These are phyloP conservation scores for Noctua fimbriata DNA, from an alignment of 2,888 invertebrate species.

Conservation along the genomic window DNA sequence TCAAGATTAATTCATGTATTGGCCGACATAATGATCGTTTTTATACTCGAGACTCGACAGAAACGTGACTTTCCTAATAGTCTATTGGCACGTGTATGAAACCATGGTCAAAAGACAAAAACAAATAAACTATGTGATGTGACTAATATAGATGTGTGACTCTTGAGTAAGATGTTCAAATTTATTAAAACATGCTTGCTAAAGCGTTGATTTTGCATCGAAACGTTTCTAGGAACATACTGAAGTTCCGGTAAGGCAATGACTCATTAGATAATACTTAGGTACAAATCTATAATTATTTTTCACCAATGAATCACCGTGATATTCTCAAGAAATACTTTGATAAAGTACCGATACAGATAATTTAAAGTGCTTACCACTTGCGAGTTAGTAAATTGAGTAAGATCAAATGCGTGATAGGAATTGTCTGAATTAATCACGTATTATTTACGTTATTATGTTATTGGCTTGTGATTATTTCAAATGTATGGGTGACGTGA, in stretches of 20 bases:
- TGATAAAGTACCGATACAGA: constrained; percentile 25
- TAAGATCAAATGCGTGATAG: constrained; percentile 12
- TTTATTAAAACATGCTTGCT: constrained; percentile 8
- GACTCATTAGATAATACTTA: constrained; percentile 38
- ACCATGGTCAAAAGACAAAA: constrained; percentile 21
- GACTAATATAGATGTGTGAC: constrained; percentile 33
- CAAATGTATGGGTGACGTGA: constrained; percentile 4
- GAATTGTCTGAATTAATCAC: not conserved
- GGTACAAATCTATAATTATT: constrained; percentile 31
- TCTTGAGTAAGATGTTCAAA: not conserved
- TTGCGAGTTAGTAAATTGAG: not conserved
- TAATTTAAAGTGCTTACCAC: constrained; percentile 27
- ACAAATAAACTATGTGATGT: constrained; percentile 15
- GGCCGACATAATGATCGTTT: constrained; percentile 18
- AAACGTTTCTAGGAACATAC: constrained; percentile 22
- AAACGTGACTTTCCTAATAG: constrained; percentile 37
- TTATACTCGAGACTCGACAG: constrained; percentile 12
- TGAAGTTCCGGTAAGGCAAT: constrained; percentile 34
- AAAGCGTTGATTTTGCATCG: constrained; percentile 2
- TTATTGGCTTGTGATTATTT: not conserved
- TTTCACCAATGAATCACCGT: constrained; percentile 43
- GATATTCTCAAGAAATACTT: constrained; percentile 25
- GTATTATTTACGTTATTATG: constrained; percentile 24
- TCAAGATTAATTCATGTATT: constrained; percentile 32
- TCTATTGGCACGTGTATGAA: constrained; percentile 39